phyloP scores from a whole-genome alignment of 2,113 vertebrate species.

The Cichladusa arquata region DNA sequence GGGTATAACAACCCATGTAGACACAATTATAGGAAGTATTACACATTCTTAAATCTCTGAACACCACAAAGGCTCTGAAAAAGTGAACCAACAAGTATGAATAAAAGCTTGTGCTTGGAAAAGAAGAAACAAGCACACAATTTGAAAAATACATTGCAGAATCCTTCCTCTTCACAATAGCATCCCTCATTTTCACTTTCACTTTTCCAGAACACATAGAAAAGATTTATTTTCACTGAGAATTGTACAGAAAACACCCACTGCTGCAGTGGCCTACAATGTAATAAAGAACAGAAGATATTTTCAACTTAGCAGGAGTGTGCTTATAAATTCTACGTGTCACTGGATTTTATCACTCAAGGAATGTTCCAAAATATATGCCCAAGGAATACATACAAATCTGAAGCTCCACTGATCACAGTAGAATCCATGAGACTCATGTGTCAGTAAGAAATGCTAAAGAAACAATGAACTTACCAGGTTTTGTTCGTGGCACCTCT shows the following conservation, averaged over 20 bases:
- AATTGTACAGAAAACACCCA: neutral
- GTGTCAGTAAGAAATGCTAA: neutral
- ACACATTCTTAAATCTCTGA: neutral
- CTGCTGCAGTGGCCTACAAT: neutral
- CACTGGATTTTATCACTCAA: neutral
- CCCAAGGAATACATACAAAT: neutral
- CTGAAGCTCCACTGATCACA: neutral
- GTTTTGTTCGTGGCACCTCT: constrained; percentile 48
- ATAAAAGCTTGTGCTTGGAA: neutral
- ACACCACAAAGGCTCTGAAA: neutral
- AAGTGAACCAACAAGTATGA: neutral
- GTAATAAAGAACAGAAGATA: neutral
- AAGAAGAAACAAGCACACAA: neutral
- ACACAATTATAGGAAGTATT: neutral
- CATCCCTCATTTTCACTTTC: neutral
- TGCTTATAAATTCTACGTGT: neutral
- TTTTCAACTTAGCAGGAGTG: neutral
- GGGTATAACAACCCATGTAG: neutral
- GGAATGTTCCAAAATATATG: neutral
- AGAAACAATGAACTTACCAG: constrained; percentile 53
- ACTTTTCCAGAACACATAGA: neutral
- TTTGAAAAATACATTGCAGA: neutral
- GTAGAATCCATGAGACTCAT: neutral
- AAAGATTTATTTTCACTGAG: neutral
- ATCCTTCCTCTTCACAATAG: neutral